Conservation (phyloP, 2,113 vertebrate genomes). For the Tetrao urogallus region DNA sequence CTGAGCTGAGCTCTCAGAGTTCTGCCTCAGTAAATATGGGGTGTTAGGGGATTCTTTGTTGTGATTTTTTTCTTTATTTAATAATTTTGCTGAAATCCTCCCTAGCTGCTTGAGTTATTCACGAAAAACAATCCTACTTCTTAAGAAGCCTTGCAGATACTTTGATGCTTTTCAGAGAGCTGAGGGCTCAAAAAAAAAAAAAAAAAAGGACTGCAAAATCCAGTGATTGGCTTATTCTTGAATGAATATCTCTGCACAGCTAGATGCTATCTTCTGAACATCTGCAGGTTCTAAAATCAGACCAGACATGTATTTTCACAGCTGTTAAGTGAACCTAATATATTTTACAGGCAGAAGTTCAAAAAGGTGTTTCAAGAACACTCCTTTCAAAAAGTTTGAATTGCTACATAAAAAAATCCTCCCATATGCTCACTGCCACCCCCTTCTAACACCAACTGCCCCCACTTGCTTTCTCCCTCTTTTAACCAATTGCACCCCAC, state of each 20-base stretch:
- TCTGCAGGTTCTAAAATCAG: slow-evolving; percentile 8
- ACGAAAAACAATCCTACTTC: slow-evolving; percentile 13
- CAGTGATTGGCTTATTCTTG: not conserved
- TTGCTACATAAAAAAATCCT: not conserved
- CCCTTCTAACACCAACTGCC: not conserved
- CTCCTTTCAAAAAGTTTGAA: not conserved
- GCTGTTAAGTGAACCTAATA: slow-evolving; percentile 23
- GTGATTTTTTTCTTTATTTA: not conserved
- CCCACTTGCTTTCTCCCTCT: not conserved
- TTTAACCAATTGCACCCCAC: not conserved
- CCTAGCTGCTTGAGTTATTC: slow-evolving; percentile 16
- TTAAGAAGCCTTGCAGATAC: not conserved
- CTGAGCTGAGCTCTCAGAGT: not conserved
- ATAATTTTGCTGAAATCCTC: slow-evolving; percentile 16
- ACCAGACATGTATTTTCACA: not conserved
- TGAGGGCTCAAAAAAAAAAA: not conserved
- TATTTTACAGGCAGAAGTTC: slow-evolving; percentile 27
- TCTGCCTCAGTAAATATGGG: not conserved
- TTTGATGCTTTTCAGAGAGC: slow-evolving; percentile 46
- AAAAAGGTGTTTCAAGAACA: slow-evolving; percentile 34
- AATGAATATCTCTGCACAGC: not conserved
- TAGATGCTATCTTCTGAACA: slow-evolving; percentile 22
- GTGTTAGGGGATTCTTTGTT: not conserved
- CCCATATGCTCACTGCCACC: not conserved
- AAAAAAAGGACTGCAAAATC: not conserved